Percentiles rank a stretch among this genome's conserved stretches.
Evolutionary conservation across 2,113 vertebrate species (phyloP).

Genomic region (Mobula hypostoma): DNA sequence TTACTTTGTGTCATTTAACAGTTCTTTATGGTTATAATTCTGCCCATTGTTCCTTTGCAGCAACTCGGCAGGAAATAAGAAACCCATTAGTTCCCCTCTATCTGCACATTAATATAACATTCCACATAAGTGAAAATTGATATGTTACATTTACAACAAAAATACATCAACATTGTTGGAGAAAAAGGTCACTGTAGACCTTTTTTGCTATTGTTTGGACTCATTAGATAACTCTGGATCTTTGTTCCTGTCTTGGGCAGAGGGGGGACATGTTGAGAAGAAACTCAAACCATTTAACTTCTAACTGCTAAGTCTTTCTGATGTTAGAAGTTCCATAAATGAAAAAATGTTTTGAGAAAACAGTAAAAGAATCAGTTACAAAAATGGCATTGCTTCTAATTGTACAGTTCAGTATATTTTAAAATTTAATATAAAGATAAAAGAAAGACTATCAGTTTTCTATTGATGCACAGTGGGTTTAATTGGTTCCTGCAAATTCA

Average conservation of each 20-base stretch:
- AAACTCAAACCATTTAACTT: background rate
- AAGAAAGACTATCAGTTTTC: background rate
- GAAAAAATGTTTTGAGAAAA: background rate
- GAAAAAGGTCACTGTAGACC: background rate
- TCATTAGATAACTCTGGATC: background rate
- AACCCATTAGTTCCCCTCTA: slow-evolving; percentile 32
- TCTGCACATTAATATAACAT: background rate
- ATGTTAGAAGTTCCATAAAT: background rate
- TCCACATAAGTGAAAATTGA: slow-evolving; percentile 1
- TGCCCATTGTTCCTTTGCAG: slow-evolving; percentile 22
- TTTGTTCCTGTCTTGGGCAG: background rate
- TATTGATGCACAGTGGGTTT: background rate
- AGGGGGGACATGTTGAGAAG: background rate
- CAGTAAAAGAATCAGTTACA: background rate
- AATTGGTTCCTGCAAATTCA: background rate
- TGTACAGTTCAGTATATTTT: no score
- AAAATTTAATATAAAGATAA: background rate
- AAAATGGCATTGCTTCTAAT: background rate
- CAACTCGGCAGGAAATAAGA: slow-evolving; percentile 17
- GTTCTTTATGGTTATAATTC: background rate
- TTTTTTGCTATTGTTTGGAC: background rate
- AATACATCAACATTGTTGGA: background rate
- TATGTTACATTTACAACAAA: background rate
- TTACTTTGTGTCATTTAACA: background rate
- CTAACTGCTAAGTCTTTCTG: background rate